Base-by-base conservation (phyloP, 2,797 vertebrate genomes). In the Nannoperca australis region DNA sequence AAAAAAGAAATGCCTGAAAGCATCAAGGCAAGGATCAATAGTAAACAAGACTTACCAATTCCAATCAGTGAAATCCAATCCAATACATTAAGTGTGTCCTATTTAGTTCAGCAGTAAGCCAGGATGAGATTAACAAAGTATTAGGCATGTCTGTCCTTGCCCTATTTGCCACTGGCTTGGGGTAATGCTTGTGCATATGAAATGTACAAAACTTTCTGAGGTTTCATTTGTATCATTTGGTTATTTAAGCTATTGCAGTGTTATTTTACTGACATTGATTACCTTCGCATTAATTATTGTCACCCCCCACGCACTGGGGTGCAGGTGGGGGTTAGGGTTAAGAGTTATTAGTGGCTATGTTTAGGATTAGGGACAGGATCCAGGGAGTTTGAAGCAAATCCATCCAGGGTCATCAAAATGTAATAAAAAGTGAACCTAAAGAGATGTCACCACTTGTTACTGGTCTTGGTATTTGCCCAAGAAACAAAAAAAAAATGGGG, bases 21-120 rank as follows among this genome's bases (percentile, higher is more conserved):
- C 13, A 73, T 61, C 36, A 73, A 61, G 30, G 47, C 30, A 44
- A 60, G 44, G 42, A 81, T 86, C 63, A 56, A 70, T 73, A 73
- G 13, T 70, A 70, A 77, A 85, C 62, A 76, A 76, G 70, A 83
- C 36, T 56, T 69, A 74, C 53, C 58, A 61, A 70, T 78, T 79
- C 20, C 64, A 79, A 74, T 85, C 79, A 82, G 42, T 32, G 32
- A 63, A 77, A 74, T 32, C 56, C n/a, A 69, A 71, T 69, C 76
- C 53, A 60, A 50, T 84, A 66, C 75, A 78, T 76, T 58, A 65
- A 84, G 66, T 83, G 30, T 47, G 44, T 72, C 56, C 30, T 66
- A 56, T 80, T 76, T 70, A 68, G 69, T 70, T 47, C 65, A 64
- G 59, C 73, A 47, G 32, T 36, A 73, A 78, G 9, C 65, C 63